phyloP scores from a whole-genome alignment of 2,888 invertebrate genomes.

The Harmothoe impar region DNA sequence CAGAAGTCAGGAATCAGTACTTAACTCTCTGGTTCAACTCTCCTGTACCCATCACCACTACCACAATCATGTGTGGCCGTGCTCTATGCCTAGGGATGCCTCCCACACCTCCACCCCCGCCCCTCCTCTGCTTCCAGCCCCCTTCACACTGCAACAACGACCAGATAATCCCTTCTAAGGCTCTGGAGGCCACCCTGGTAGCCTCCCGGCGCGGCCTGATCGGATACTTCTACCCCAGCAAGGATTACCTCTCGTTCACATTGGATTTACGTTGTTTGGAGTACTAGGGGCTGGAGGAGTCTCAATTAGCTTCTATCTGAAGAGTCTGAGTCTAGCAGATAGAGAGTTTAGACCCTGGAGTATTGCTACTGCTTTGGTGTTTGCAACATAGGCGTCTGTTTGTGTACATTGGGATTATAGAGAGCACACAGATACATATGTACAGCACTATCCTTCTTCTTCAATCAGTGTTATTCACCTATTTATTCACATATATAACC shows the following conservation, averaged over 20 bases:
- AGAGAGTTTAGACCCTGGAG: too few relatives aligned
- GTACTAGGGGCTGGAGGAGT: background rate
- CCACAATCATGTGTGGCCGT: background rate
- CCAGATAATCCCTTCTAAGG: background rate
- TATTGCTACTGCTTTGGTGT: too few relatives aligned
- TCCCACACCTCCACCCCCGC: background rate
- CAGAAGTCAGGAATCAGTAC: background rate
- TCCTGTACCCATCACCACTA: background rate
- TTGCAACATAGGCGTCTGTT: too few relatives aligned
- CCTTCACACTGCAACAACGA: background rate
- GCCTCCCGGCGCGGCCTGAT: constrained; percentile 4
- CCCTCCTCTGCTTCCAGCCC: background rate
- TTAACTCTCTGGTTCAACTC: background rate
- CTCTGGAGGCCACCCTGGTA: constrained; percentile 11
- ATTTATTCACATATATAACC: too few relatives aligned
- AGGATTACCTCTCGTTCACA: constrained; percentile 17
- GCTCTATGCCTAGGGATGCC: background rate
- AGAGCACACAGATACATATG: too few relatives aligned
- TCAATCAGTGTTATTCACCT: too few relatives aligned
- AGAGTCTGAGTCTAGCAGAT: too few relatives aligned
- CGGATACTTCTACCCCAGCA: constrained; percentile 5
- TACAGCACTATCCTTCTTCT: too few relatives aligned
- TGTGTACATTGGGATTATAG: too few relatives aligned
- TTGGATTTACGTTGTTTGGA: constrained; percentile 35
- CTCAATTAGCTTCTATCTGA: background rate